Evolutionary conservation across 2,888 invertebrate genomes (phyloP).

Genomic region (Tridacna crocea): DNA sequence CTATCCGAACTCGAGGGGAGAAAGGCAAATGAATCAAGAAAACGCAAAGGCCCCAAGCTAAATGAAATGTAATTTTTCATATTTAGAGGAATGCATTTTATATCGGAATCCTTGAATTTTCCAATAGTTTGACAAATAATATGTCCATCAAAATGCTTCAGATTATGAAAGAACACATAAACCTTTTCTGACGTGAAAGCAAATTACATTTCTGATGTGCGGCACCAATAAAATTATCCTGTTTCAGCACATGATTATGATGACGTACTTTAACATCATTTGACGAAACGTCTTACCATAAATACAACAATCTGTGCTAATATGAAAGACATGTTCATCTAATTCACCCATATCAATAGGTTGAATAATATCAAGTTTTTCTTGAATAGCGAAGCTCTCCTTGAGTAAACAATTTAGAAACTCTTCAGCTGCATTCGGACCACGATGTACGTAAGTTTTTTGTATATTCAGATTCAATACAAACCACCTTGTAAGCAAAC

Average conservation of each 20-base stretch:
- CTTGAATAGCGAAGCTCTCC: slow-evolving; percentile 36
- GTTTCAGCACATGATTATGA: slow-evolving; percentile 41
- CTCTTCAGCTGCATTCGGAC: not conserved
- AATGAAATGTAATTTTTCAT: slow-evolving; percentile 46
- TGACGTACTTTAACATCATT: slow-evolving; percentile 29
- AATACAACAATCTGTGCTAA: slow-evolving; percentile 8
- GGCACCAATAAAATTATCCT: slow-evolving; percentile 31
- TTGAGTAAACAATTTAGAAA: slow-evolving; percentile 14
- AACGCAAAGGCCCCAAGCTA: slow-evolving; percentile 41
- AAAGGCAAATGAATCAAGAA: slow-evolving; percentile 52
- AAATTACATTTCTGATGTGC: slow-evolving; percentile 40
- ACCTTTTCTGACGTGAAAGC: slow-evolving; percentile 22
- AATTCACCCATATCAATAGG: slow-evolving; percentile 23
- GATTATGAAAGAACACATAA: slow-evolving; percentile 41
- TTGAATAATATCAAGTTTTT: slow-evolving; percentile 30
- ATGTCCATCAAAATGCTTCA: slow-evolving; percentile 41
- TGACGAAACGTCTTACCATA: not conserved
- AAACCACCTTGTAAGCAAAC: slow-evolving; percentile 30
- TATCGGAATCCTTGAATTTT: slow-evolving; percentile 28
- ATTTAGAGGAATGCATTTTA: slow-evolving; percentile 41
- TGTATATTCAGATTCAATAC: slow-evolving; percentile 18
- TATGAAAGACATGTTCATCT: slow-evolving; percentile 46
- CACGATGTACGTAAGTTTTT: slow-evolving; percentile 23
- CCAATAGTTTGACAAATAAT: slow-evolving; percentile 23
- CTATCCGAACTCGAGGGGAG: slow-evolving; percentile 33